Evolutionary conservation across 2,888 invertebrate species (phyloP), one percentile per base, ranked within the genome.

Genomic region (Xestia c-nigrum): DNA sequence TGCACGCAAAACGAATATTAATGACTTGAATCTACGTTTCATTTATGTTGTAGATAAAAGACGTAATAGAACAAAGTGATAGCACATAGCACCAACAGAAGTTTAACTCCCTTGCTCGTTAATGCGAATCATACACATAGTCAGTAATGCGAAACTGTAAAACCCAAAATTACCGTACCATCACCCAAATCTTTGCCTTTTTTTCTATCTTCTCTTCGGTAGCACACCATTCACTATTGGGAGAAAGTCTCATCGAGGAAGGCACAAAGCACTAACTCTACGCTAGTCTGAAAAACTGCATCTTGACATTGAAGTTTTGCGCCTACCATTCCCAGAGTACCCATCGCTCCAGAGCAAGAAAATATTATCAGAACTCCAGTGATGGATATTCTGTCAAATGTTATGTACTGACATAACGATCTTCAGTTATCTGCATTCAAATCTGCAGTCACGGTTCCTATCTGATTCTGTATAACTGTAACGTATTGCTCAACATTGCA

Each of bases 1-100:
- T 70, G 71, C 59, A 74, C 63, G 69, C 71, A 52, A 74, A 71
- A 52, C 66, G 81, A 84, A 86, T 86, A 77, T 73, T 84, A 85
- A 84, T 78, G 76, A 76, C n/a, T 78, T 61, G 38, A 68, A 78
- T 71, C 72, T 72, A 68, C 40, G 63, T 80, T 71, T 72, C 6
- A 67, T 72, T 77, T 72, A 67, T 46, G 31, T 52, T 67, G 47
- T 64, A 55, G 57, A 69, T 46, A 72, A 47, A 31, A 70, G 6
- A 19, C 5, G 31, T 38, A 47, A 68, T 61, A 21, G 10, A 21
- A 52, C 12, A 57, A 66, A 46, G 9, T 52, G 0, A 16, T 59
- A 19, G 16, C 1, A 12, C 10, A 46, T 46, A 46, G 7, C 50
- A 72, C 7, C 21, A 43, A 6, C 40, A 72, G 31, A 69, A 81